phyloP scores from a whole-genome alignment of 2,797 vertebrate genomes.

The Adrianichthys oophorus region DNA sequence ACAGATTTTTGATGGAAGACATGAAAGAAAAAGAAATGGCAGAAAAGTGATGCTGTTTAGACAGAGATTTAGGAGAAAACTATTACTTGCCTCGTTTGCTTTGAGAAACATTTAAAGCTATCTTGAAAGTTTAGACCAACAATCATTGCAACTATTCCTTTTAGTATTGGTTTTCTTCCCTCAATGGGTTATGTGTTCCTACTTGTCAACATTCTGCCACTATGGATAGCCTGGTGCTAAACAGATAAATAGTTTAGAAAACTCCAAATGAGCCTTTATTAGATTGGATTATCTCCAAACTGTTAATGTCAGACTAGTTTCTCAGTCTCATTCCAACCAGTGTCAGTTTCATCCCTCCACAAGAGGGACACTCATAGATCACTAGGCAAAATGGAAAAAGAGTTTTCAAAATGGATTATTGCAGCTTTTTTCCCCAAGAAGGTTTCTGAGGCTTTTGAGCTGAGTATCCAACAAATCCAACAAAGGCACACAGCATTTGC shows the following conservation, averaged over 20 bases:
- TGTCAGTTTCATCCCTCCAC: slow-evolving; percentile 46
- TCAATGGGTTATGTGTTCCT: too few relatives aligned
- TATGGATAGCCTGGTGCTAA: slow-evolving; percentile 1
- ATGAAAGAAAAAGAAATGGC: too few relatives aligned
- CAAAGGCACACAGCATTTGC: slow-evolving; percentile 51
- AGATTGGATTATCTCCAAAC: slow-evolving; percentile 37
- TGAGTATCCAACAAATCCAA: slow-evolving; percentile 58
- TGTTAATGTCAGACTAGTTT: slow-evolving; percentile 54
- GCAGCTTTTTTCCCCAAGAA: slow-evolving; percentile 59
- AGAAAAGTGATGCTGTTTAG: too few relatives aligned
- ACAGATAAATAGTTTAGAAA: slow-evolving; percentile 11
- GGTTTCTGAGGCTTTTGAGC: slow-evolving; percentile 52
- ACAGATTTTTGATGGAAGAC: too few relatives aligned
- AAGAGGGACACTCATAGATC: slow-evolving; percentile 42
- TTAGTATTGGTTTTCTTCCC: too few relatives aligned
- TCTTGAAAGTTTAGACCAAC: too few relatives aligned
- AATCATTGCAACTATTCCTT: too few relatives aligned
- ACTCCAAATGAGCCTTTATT: slow-evolving; percentile 37
- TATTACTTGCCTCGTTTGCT: too few relatives aligned
- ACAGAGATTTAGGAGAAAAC: too few relatives aligned
- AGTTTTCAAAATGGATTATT: slow-evolving; percentile 76
- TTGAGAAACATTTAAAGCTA: too few relatives aligned
- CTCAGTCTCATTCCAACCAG: slow-evolving; percentile 46
- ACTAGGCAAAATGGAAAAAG: slow-evolving; percentile 52
- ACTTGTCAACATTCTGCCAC: too few relatives aligned